A percentile compares a stretch with the other conserved stretches of the same genome.
Conservation (phyloP, 1,140 invertebrate species). For the Elymnias hypermnestra region DNA sequence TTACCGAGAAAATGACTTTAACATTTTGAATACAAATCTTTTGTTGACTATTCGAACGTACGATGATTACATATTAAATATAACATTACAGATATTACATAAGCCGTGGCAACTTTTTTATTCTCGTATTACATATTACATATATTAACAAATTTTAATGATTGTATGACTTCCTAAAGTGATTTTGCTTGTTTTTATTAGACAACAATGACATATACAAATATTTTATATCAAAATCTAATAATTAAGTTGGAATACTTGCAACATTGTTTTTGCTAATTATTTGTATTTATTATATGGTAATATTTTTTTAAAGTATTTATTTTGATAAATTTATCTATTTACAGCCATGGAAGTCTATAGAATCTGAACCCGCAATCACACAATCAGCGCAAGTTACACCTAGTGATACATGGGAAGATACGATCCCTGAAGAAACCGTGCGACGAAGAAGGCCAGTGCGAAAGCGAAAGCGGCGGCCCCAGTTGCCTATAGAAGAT, state of each 20-base stretch:
- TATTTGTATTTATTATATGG: background rate
- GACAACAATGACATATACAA: too few species aligned
- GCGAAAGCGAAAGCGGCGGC: constrained; percentile 75
- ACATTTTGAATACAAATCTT: background rate
- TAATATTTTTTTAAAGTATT: background rate
- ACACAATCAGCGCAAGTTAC: constrained; percentile 20
- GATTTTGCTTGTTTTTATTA: background rate
- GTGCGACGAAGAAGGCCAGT: constrained; percentile 58
- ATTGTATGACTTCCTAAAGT: background rate
- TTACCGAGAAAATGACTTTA: constrained; percentile 2
- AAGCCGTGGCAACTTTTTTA: background rate
- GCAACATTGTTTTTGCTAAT: background rate
- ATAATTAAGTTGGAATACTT: too few species aligned
- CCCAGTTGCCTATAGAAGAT: constrained; percentile 35
- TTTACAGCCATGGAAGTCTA: constrained; percentile 74
- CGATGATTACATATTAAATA: background rate
- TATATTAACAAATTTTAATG: too few species aligned
- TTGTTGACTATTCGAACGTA: too few species aligned
- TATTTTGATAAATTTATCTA: too few species aligned
- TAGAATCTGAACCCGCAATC: constrained; percentile 39
- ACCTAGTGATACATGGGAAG: constrained; percentile 25
- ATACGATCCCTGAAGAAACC: constrained; percentile 34
- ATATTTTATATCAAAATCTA: too few species aligned
- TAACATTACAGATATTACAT: background rate
- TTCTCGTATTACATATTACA: background rate